phyloP scores from a whole-genome alignment of 2,888 invertebrate species.

The Pedicia rivosa region DNA sequence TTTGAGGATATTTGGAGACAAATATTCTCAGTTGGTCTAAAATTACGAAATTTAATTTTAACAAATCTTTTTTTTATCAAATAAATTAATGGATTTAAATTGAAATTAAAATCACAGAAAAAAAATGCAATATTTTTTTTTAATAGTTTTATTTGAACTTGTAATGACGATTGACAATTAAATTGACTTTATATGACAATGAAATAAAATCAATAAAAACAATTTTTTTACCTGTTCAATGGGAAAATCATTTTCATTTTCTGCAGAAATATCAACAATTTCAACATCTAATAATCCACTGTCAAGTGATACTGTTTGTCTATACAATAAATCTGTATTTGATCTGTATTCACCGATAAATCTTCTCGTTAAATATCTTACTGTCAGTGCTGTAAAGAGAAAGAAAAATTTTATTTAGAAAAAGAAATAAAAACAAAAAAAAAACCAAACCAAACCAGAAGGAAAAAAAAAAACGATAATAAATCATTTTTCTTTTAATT shows the following conservation, averaged over 20 bases:
- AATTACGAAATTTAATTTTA: no score
- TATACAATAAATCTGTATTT: conserved; percentile 64
- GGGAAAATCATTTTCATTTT: conserved; percentile 42
- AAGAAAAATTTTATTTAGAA: no score
- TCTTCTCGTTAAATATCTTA: conserved; percentile 58
- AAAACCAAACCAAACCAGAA: not conserved
- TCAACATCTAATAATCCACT: conserved; percentile 57
- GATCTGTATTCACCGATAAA: conserved; percentile 71
- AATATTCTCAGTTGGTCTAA: no score
- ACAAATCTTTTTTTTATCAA: no score
- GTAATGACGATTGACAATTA: no score
- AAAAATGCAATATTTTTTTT: no score
- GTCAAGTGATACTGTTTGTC: conserved; percentile 51
- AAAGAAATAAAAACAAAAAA: conserved; percentile 3
- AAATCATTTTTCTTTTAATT: not conserved
- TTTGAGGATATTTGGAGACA: no score
- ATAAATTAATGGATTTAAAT: no score
- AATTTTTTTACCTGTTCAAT: conserved; percentile 35
- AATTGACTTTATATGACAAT: no score
- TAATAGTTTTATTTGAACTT: no score
- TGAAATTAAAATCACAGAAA: no score
- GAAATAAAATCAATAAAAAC: no score
- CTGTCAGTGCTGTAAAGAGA: conserved; percentile 51
- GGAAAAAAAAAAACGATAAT: not conserved
- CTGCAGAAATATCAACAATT: conserved; percentile 62